Evolutionary conservation across 1,140 invertebrate species (phyloP).

Genomic region (Lordiphosa collinella): DNA sequence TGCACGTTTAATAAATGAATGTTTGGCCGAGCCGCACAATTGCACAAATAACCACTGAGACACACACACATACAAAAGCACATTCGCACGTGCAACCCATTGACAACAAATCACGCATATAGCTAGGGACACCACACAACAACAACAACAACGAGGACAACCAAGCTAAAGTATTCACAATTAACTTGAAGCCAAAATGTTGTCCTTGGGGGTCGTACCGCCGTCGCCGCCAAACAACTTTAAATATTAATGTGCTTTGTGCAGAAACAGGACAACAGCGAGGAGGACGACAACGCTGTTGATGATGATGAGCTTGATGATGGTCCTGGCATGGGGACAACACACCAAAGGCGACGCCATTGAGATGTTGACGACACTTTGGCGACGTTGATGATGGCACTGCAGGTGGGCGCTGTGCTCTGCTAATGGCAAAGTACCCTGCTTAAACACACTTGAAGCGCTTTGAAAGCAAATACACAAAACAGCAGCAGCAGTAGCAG

Average conservation of each 20-base stretch:
- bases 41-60: conserved; percentile 4
- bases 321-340: conserved; percentile 2
- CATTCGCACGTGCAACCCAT: conserved; percentile 33
- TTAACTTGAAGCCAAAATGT: conserved; percentile 47
- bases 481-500: conserved; percentile 2
- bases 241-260: conserved; percentile 22
- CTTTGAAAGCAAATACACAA: conserved; percentile 21
- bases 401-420: conserved; percentile 7
- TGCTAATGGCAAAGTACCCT: conserved; percentile 16
- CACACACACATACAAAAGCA: neutral
- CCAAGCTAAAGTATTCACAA: conserved; percentile 32
- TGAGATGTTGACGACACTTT: conserved; percentile 18
- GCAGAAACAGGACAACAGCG: neutral
- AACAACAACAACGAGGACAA: conserved; percentile 16
- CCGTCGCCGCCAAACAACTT: conserved; percentile 11
- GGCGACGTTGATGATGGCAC: conserved; percentile 10
- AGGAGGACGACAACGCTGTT: neutral
- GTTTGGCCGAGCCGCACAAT: conserved; percentile 1
- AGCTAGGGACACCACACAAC: conserved; percentile 23
- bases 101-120: conserved; percentile 48
- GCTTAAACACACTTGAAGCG: conserved; percentile 19
- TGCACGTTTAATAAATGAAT: conserved; percentile 9
- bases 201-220: conserved; percentile 2
- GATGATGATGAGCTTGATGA: conserved; percentile 1
- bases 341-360: conserved; percentile 10